Evolutionary conservation across 2,113 vertebrate genomes (phyloP).

Genomic region (Hippocampus mohnikei): DNA sequence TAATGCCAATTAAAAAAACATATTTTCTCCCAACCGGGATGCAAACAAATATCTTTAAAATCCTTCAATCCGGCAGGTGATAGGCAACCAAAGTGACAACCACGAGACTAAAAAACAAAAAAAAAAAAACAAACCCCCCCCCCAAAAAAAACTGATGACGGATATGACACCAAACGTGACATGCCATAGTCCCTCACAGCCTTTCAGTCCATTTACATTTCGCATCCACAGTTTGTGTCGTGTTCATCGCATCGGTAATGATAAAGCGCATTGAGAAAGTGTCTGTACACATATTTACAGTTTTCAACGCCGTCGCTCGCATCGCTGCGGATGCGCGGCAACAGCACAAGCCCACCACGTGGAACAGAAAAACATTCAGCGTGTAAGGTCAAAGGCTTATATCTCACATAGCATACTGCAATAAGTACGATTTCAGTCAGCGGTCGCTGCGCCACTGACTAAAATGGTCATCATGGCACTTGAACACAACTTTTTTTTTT

Average conservation of each 20-base stretch:
- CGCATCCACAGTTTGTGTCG: constrained; percentile 29
- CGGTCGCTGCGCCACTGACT: constrained; percentile 31
- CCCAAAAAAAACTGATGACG: not conserved
- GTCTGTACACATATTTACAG: constrained; percentile 55
- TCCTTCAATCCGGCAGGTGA: constrained; percentile 55
- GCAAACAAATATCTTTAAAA: constrained; percentile 45
- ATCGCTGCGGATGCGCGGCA: constrained; percentile 25
- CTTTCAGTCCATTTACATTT: constrained; percentile 39
- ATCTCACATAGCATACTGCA: constrained; percentile 48
- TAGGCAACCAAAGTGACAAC: constrained; percentile 31
- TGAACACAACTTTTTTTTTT: constrained; percentile 33
- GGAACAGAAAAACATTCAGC: constrained; percentile 54
- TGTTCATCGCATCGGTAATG: constrained; percentile 23
- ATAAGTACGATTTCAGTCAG: constrained; percentile 32
- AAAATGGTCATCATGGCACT: constrained; percentile 63
- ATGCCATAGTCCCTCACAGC: constrained; percentile 33
- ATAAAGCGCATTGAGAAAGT: constrained; percentile 31
- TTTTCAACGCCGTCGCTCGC: constrained; percentile 20
- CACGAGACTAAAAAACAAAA: constrained; percentile 32
- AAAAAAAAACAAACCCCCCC: not conserved
- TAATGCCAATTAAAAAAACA: constrained; percentile 49
- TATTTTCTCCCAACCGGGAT: constrained; percentile 37
- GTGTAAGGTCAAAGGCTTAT: constrained; percentile 56
- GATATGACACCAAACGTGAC: constrained; percentile 23
- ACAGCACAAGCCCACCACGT: constrained; percentile 45